A percentile compares a stretch with the other conserved stretches of the same genome.
Evolutionary conservation across 2,888 invertebrate genomes (phyloP).

Genomic region (Cotesia congregata): DNA sequence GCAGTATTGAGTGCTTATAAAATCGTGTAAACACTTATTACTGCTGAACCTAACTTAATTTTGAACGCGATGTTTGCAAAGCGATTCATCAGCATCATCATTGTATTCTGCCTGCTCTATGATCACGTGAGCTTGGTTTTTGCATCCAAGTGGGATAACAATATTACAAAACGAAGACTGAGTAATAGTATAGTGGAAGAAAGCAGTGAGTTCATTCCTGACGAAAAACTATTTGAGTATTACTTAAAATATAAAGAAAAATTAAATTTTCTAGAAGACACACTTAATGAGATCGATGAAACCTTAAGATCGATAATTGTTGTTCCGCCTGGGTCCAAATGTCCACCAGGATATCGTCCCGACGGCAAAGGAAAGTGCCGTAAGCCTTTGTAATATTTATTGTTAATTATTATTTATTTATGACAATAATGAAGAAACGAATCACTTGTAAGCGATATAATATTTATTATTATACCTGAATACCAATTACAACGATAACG

Average conservation of each 20-base stretch:
- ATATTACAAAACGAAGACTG: background rate
- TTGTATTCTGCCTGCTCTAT: no score
- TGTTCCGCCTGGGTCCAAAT: background rate
- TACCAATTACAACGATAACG: no score
- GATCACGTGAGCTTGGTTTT: no score
- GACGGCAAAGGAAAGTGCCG: conserved; percentile 20
- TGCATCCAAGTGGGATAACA: no score
- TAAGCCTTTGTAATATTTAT: conserved; percentile 7
- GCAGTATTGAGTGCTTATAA: background rate
- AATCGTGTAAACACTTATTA: background rate
- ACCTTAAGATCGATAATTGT: background rate
- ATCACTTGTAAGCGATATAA: no score
- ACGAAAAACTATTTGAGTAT: background rate
- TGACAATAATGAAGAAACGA: no score
- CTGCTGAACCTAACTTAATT: no score
- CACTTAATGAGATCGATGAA: background rate
- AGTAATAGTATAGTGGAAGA: background rate
- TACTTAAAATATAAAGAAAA: background rate
- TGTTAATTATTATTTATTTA: no score
- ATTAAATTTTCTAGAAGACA: background rate
- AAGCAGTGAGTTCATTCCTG: background rate
- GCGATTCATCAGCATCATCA: no score
- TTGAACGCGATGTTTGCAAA: no score
- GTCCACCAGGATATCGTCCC: conserved; percentile 10
- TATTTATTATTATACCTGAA: no score